Conservation (phyloP, 2,888 invertebrate species). For the Callimorpha dominula region DNA sequence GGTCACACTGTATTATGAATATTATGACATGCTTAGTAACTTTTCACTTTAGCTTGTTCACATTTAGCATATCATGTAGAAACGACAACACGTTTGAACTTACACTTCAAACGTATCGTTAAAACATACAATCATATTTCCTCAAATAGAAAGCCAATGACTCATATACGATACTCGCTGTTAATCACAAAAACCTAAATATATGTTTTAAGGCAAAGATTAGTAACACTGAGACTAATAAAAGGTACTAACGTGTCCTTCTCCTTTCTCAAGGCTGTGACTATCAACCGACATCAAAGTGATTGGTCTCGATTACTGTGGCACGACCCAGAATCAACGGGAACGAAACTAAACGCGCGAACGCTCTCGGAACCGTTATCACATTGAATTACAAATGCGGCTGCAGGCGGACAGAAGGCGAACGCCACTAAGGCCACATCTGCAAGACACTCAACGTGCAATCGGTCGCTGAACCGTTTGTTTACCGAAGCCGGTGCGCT, state of each 20-base stretch:
- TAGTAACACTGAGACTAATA: slow-evolving; percentile 23
- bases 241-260: slow-evolving; percentile 29
- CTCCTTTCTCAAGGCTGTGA: slow-evolving; percentile 36
- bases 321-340: slow-evolving; percentile 74
- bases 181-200: slow-evolving; percentile 51
- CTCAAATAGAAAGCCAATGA: slow-evolving; percentile 78
- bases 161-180: slow-evolving; percentile 55
- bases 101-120: slow-evolving; percentile 73
- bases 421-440: slow-evolving; percentile 61
- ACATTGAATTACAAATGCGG: slow-evolving; percentile 81
- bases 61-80: slow-evolving; percentile 59
- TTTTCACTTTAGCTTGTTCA: slow-evolving; percentile 5
- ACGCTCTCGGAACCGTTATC: slow-evolving; percentile 80
- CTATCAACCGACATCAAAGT: slow-evolving; percentile 51
- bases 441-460: slow-evolving; percentile 68
- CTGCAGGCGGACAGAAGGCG: slow-evolving; percentile 61
- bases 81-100: slow-evolving; percentile 67
- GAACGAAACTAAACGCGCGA: slow-evolving; percentile 70
- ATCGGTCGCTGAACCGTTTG: slow-evolving; percentile 86
- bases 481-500: slow-evolving; percentile 79
- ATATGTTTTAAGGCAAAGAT: slow-evolving; percentile 24
- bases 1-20: not conserved
- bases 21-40: slow-evolving; percentile 1
- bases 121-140: slow-evolving; percentile 71
- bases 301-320: slow-evolving; percentile 63